Evolutionary conservation across 2,888 invertebrate species (phyloP).

Genomic region (Ennomos erosarius): DNA sequence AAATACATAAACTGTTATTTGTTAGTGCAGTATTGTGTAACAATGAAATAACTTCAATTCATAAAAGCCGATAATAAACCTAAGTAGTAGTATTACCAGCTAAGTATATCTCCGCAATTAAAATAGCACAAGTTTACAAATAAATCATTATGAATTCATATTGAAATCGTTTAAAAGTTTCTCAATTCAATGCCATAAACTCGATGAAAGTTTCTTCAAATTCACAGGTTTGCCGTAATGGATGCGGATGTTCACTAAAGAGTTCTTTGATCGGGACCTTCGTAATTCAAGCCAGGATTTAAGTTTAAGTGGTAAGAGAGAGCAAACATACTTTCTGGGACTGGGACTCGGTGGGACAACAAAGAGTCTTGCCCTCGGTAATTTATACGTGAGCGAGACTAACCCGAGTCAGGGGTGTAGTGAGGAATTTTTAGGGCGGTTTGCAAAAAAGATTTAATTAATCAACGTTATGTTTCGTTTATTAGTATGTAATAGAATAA

Average conservation of each 20-base stretch:
- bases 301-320: constrained; percentile 79
- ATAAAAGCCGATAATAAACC: no score
- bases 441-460: not conserved
- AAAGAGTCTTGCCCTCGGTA: constrained; percentile 76
- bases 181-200: constrained; percentile 31
- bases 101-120: not conserved
- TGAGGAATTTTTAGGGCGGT: constrained; percentile 2
- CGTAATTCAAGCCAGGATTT: constrained; percentile 81
- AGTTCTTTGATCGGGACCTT: constrained; percentile 67
- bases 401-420: constrained; percentile 48
- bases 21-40: no score
- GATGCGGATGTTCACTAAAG: constrained; percentile 59
- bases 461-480: not conserved
- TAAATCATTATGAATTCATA: constrained; percentile 20
- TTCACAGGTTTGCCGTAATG: constrained; percentile 50
- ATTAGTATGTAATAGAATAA: no score
- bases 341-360: constrained; percentile 70
- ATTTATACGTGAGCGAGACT: constrained; percentile 81
- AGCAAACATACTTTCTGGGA: constrained; percentile 53
- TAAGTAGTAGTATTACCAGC: no score
- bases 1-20: no score
- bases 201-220: constrained; percentile 42
- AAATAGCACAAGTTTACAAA: constrained; percentile 10
- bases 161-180: constrained; percentile 31
- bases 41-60: no score